phyloP scores from a whole-genome alignment of 2,888 invertebrate species.

The Alitta virens region DNA sequence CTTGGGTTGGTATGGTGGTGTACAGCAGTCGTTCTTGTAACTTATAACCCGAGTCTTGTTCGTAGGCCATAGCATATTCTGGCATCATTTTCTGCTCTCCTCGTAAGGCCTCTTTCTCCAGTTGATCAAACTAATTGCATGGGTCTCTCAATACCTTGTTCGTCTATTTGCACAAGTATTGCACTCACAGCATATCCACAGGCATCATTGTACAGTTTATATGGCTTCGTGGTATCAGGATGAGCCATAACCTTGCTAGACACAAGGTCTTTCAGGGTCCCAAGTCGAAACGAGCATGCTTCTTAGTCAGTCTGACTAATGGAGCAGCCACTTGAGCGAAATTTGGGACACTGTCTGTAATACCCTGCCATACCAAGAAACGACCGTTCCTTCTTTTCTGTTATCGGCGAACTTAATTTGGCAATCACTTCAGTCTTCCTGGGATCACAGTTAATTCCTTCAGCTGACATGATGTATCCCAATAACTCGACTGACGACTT shows the following conservation, averaged over 20 bases:
- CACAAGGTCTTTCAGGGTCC: constrained; percentile 2
- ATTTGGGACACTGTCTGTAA: constrained; percentile 14
- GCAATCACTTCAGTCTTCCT: constrained; percentile 4
- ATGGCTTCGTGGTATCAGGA: constrained; percentile 4
- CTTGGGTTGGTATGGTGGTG: background rate
- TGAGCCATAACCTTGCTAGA: background rate
- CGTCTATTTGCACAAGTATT: no score
- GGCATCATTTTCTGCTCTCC: background rate
- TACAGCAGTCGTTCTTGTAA: constrained; percentile 2
- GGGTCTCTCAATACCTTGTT: no score
- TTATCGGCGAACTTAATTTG: background rate
- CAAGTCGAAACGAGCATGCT: background rate
- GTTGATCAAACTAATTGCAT: background rate
- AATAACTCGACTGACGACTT: background rate
- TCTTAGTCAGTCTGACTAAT: background rate
- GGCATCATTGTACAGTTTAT: constrained; percentile 5
- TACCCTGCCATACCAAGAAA: constrained; percentile 18
- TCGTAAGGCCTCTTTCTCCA: background rate
- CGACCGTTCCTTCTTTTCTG: background rate
- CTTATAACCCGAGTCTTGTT: background rate
- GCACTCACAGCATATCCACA: no score
- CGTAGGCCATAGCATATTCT: background rate
- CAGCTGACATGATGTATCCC: constrained; percentile 2
- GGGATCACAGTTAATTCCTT: constrained; percentile 17
- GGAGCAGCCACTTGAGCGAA: constrained; percentile 15